Evolutionary conservation across 2,113 vertebrate genomes (phyloP), one percentile per base, ranked within the genome.

Genomic region (Junco hyemalis): DNA sequence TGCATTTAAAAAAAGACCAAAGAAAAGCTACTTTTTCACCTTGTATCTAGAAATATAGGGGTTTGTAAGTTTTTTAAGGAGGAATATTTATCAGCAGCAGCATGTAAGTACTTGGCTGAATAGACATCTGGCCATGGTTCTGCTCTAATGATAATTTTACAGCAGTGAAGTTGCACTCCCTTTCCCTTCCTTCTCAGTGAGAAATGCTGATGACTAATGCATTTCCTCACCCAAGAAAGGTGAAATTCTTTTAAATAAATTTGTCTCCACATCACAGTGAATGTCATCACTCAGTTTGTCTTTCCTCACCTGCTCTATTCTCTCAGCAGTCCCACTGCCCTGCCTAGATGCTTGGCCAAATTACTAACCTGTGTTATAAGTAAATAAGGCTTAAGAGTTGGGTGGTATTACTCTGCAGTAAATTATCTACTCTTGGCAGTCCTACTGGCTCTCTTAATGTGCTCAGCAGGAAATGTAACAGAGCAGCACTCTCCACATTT

Each of bases 121-220:
- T 35, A 85, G 70, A 38, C 81, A 80, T 70, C 66, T 92, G 76
- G 81, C n/a, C 42, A 36, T 77, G 66, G 59, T 78, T 94, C 68
- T 96, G 74, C 79, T 71, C 47, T 66, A 80, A 63, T 70, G 65
- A 38, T 65, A 12, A 73, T 96, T 94, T 93, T 73, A 82, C 22
- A 88, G 50, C 78, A 91, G 24, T 88, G 73, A 79, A 95, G 53
- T 95, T 66, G 63, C 74, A 48, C 42, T 87, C 81, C 42, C 48
- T 85, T 95, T 72, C 85, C 42, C 20, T 96, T 95, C 71, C 59
- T 93, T 90, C 71, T 61, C 50, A 36, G 54, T 80, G 83, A 53
- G 26, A 86, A 69, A 74, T 91, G 71, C 68, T 81, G 57, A 74
- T 95, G 91, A 95, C 81, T 80, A 80, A 87, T 59, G 38, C 71